Evolutionary conservation across 1,140 invertebrate genomes (phyloP).

Genomic region (Pantala flavescens): DNA sequence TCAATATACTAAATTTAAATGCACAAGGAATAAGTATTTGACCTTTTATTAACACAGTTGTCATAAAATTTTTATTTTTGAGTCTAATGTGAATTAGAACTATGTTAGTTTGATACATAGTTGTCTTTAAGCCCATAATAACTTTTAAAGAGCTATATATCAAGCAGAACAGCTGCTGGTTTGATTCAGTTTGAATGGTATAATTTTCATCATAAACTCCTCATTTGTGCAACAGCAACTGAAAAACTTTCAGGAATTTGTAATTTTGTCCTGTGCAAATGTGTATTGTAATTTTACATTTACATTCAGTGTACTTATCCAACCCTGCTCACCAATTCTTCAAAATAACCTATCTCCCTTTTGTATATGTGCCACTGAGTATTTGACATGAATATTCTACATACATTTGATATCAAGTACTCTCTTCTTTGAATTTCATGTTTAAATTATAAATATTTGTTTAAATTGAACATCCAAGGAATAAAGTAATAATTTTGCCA

Average conservation of each 20-base stretch:
- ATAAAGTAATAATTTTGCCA: not conserved
- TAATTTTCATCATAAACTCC: not conserved
- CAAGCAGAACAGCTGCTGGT: too few species aligned
- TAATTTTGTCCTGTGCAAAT: not conserved
- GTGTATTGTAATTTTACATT: slow-evolving; percentile 4
- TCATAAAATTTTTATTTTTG: too few species aligned
- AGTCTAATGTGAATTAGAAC: too few species aligned
- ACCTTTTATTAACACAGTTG: too few species aligned
- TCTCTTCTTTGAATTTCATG: slow-evolving; percentile 1
- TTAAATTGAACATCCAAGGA: not conserved
- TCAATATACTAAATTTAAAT: too few species aligned
- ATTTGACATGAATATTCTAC: not conserved
- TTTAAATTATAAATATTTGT: not conserved
- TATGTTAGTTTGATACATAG: too few species aligned
- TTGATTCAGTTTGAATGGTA: too few species aligned
- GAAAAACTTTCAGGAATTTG: not conserved
- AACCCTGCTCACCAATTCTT: not conserved
- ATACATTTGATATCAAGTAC: not conserved
- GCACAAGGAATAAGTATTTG: too few species aligned
- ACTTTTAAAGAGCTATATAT: too few species aligned
- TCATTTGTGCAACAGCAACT: not conserved
- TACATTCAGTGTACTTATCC: not conserved
- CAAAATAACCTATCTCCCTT: not conserved
- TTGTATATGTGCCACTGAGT: not conserved
- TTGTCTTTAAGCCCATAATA: too few species aligned